Evolutionary conservation across 2,888 invertebrate genomes (phyloP).

Genomic region (Thereva unica): DNA sequence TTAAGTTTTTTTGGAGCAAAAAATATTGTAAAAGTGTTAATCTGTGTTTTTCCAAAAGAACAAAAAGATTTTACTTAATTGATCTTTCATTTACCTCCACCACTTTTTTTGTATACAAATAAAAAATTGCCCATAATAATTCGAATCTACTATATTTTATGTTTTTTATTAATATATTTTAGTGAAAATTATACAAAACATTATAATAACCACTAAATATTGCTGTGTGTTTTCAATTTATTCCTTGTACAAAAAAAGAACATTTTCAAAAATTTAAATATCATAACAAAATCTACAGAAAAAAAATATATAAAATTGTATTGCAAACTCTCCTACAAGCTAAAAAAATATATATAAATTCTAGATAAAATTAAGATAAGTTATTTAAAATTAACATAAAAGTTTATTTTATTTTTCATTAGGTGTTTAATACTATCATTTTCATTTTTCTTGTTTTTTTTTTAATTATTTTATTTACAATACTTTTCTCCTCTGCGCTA

Average conservation of each 20-base stretch:
- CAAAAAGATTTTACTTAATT: slow-evolving; percentile 46
- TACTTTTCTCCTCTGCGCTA: slow-evolving; percentile 17
- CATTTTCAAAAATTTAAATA: neutral
- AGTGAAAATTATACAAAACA: too few relatives aligned
- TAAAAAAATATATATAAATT: neutral
- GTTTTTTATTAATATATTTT: neutral
- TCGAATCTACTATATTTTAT: neutral
- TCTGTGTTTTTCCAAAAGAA: slow-evolving; percentile 40
- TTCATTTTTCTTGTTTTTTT: slow-evolving; percentile 21
- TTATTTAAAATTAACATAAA: neutral
- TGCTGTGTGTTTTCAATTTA: neutral
- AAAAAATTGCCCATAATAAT: neutral
- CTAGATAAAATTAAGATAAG: neutral
- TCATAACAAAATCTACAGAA: too few relatives aligned
- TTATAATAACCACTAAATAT: too few relatives aligned
- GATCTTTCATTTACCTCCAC: slow-evolving; percentile 40
- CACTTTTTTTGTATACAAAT: neutral
- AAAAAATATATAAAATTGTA: neutral
- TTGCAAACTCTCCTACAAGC: neutral
- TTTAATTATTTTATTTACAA: slow-evolving; percentile 29
- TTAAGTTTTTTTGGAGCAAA: neutral
- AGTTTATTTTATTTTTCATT: too few relatives aligned
- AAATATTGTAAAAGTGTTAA: slow-evolving; percentile 7
- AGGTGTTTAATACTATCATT: slow-evolving; percentile 1
- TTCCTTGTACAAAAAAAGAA: neutral